Base-by-base conservation (phyloP, 64 coral and sea anemone genomes). In the Pocillopora damicornis region DNA sequence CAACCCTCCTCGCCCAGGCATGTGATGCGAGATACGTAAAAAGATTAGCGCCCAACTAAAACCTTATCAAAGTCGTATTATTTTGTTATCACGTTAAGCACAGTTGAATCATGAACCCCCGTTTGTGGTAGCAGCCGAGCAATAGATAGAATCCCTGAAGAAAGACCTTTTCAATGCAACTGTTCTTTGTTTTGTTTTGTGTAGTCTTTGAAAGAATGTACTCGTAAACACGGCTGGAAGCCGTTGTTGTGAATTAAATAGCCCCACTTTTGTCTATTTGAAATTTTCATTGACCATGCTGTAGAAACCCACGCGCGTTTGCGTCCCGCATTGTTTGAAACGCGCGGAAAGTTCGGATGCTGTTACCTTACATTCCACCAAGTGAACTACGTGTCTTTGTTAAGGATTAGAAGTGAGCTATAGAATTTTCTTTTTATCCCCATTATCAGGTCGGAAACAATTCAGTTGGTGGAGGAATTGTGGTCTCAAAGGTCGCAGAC, bases 401-500 rank as follows among this genome's bases (percentile, higher is more conserved):
- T 42, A 25, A 12, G 36, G 81, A 12, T 83, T 68, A 75, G 79
- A 61, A 82, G 15, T 66, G 57, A 88, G 57, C 65, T 58, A 63
- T 73, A 58, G 4, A 88, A 71, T 51, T 85, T 36, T 79, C 64
- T 87, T 72, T 30, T 88, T 90, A 88, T 90, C 64, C 76, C 90
- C 75, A 60, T 84, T 86, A 62, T 59, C 84, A 97, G 94, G 94
- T 97, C 91, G 94, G 94, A 93, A 97, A 84, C 86, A 97, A 88
- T 86, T 88, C 91, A 25, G 59, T 77, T 51, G 94, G 94, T 79
- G 94, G 94, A 63, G 91, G 94, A 65, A 97, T 97, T 72, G 94
- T 97, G 94, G 94, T 97, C 88, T 97, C 94, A 14, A 97, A 92
- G 74, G 81, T 97, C 68, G 94, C 94, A 63, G 88, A 97, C 86